Evolutionary conservation across 1,140 invertebrate genomes (phyloP), one percentile per base, ranked within the genome.

Genomic region (Tetramorium parvispinum): DNA sequence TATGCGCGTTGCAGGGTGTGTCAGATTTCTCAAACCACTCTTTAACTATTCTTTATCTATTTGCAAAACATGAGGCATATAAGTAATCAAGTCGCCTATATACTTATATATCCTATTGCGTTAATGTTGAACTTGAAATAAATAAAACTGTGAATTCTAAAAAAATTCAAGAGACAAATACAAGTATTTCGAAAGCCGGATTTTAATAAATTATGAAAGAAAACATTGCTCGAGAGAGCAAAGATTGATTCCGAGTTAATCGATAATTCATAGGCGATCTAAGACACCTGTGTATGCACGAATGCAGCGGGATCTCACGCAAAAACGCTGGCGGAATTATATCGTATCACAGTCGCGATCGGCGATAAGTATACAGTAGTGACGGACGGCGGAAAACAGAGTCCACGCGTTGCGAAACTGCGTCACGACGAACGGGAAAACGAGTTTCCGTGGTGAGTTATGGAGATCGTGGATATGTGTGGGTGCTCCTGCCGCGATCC

Each of bases 371-470:
- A 87, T 76, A 91, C 83, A 55, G 53, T 85, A 91, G 77, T 68
- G 86, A 90, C 76, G 82, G 65, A 79, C 61, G 61, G 79, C 53
- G 16, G 66, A 18, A 82, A 71, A 51, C 40, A 68, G 43, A 53
- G 13, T 71, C 32, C 40, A 53, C 13, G 76, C 61, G 73, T 91
- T 91, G 87, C 89, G 78, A 91, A 91, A 91, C 63, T 68, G 59
- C 40, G 66, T 55, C 61, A 37, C 32, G 66, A 61, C 21, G 57
- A 21, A 66, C 71, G 57, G 21, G 71, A 85, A 87, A 86, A 88
- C 71, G 87, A 87, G 90, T 85, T 79, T 87, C 85, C 85, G 86
- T 85, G 65, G 92, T 92, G 91, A 92, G 81, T 91, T 92, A 92
- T 91, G 85, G 85, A 10, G 70, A 73, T 85, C 75, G 85, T 91